Evolutionary conservation across 2,797 vertebrate genomes (phyloP), one percentile per base, ranked within the genome.

Genomic region (Pangasius djambal): DNA sequence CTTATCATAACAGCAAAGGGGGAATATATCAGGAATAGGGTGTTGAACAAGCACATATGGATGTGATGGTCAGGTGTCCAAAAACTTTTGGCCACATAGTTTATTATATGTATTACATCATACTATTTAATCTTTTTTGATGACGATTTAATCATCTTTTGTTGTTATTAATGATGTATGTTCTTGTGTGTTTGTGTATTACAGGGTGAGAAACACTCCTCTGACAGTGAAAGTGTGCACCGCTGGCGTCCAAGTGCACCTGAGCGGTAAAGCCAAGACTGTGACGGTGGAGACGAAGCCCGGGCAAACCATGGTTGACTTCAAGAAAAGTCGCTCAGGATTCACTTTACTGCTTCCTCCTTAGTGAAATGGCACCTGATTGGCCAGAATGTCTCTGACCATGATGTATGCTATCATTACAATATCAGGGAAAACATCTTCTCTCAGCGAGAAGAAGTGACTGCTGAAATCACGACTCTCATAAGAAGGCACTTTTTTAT

Each of bases 301-400:
- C 0, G 94, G 95, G 4, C 95, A 95, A 88, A 57, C 87, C 87
- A 67, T 4, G 0, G 90, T 93, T 0, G 96, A 97, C 57, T 97
- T 97, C 94, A 96, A 95, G 91, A 97, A 96, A 94, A 95, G 91
- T 88, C 91, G 90, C 75, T 92, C 94, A 0, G 96, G 96, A 20
- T 97, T 96, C 86, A 72, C 94, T 89, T 93, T 97, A 82, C 83
- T 96, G 84, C 31, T 96, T 8, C 96, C 96, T 0, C 59, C 91
- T 6, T 93, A 95, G 88, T 95, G 78, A 94, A 50, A 61, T 18
- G 3, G 15, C 13, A 20, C 28, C 61, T 50, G 40, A 67, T 84
- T 84, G 61, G 61, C 16, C 9, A 22, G 63, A 20, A 50, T 50
- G 40, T 15, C 55, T 81, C 52, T 10, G 18, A 65, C 10, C 57